Evolutionary conservation across 2,113 vertebrate species (phyloP).

Genomic region (Catharus bicknelli): DNA sequence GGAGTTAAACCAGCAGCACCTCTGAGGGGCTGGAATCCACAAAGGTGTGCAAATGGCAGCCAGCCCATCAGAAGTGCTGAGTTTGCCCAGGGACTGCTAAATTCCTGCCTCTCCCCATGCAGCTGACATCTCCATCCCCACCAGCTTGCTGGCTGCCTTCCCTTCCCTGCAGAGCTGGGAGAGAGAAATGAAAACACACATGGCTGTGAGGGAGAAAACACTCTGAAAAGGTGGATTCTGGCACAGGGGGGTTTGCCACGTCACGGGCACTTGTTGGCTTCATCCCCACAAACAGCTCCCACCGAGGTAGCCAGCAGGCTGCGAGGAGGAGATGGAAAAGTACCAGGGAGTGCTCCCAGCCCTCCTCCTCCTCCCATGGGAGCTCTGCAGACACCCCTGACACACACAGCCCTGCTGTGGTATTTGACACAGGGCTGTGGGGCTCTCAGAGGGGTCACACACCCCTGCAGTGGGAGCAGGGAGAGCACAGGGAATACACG

Average conservation of each 20-base stretch:
- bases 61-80: neutral
- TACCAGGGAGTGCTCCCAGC: neutral
- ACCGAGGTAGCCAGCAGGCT: neutral
- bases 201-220: neutral
- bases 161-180: neutral
- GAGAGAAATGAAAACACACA: constrained; percentile 30
- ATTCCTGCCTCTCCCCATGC: constrained; percentile 57
- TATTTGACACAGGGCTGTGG: neutral
- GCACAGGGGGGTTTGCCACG: neutral
- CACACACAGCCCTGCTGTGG: neutral
- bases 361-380: neutral
- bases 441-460: neutral
- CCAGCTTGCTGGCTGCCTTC: neutral
- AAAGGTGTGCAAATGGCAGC: constrained; percentile 12
- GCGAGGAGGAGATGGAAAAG: constrained; percentile 36
- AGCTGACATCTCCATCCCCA: constrained; percentile 27
- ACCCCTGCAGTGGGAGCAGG: neutral
- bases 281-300: neutral
- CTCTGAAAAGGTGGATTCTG: neutral
- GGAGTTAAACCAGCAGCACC: neutral
- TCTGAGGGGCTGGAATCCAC: neutral
- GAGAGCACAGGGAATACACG: neutral
- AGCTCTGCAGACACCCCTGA: neutral
- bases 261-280: constrained; percentile 4
- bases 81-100: constrained; percentile 58